These are phyloP conservation scores for Drosophila quinaria DNA, from an alignment of 2,888 invertebrate species.

Conservation along the genomic window DNA sequence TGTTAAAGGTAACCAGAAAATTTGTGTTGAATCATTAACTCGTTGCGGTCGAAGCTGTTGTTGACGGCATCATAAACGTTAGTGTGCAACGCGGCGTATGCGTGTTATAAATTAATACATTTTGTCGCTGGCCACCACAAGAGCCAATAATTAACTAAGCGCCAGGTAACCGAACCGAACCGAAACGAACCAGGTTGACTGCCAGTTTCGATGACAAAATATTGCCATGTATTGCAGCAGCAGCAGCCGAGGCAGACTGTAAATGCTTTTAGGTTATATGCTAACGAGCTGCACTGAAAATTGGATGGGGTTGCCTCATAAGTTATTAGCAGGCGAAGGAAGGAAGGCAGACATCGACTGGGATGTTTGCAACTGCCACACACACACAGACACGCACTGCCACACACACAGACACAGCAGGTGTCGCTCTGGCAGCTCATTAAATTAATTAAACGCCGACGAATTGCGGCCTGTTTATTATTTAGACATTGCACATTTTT, in stretches of 20 bases:
- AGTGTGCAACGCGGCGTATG: constrained; percentile 38
- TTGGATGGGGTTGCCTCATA: constrained; percentile 30
- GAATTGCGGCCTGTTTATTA: constrained; percentile 56
- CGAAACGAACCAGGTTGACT: not conserved
- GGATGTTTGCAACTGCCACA: not conserved
- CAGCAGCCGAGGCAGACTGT: constrained; percentile 4
- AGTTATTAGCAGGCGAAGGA: constrained; percentile 49
- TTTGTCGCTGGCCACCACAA: constrained; percentile 48
- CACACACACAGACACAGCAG: constrained; percentile 4
- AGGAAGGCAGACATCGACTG: constrained; percentile 6
- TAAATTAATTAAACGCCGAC: constrained; percentile 73
- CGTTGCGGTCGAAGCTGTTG: constrained; percentile 27
- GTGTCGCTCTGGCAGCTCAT: constrained; percentile 64
- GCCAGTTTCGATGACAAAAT: constrained; percentile 48
- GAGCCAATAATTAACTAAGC: constrained; percentile 73
- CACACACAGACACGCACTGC: not conserved
- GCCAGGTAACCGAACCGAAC: constrained; percentile 26
- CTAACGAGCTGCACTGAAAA: constrained; percentile 58
- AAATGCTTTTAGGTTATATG: constrained; percentile 42
- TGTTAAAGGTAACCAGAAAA: constrained; percentile 5
- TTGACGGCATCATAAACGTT: constrained; percentile 50
- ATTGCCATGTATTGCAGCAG: constrained; percentile 20
- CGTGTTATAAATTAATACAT: constrained; percentile 69
- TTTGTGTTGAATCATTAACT: constrained; percentile 26
- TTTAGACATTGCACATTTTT: constrained; percentile 44